Conservation (phyloP, 2,888 invertebrate species). For the Scrobipalpa costella region DNA sequence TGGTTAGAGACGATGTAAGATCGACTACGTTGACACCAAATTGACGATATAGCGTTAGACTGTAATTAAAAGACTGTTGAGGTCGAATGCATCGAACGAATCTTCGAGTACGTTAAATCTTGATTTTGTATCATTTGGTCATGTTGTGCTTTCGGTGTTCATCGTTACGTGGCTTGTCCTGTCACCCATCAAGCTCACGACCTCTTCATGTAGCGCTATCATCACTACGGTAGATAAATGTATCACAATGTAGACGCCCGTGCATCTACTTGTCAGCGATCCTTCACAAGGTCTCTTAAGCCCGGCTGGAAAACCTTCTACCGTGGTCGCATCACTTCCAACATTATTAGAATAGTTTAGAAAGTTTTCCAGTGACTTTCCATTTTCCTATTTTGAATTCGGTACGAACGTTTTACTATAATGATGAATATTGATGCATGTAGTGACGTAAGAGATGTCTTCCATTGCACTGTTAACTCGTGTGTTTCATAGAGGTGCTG, state of each 20-base stretch:
- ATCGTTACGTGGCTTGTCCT: constrained; percentile 69
- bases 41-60: constrained; percentile 68
- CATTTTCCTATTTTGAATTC: constrained; percentile 48
- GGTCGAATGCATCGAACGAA: constrained; percentile 73
- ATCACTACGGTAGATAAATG: constrained; percentile 77
- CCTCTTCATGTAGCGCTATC: constrained; percentile 74
- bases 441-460: constrained; percentile 62
- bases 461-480: constrained; percentile 66
- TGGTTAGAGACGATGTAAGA: constrained; percentile 67
- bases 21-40: constrained; percentile 69
- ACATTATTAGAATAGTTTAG: constrained; percentile 62
- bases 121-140: constrained; percentile 65
- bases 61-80: constrained; percentile 75
- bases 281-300: constrained; percentile 41
- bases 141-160: constrained; percentile 79
- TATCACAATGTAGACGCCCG: constrained; percentile 81
- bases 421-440: constrained; percentile 45
- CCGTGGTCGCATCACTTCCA: constrained; percentile 49
- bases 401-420: constrained; percentile 56
- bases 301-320: constrained; percentile 74
- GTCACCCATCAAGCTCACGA: constrained; percentile 69
- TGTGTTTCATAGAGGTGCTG: constrained; percentile 61
- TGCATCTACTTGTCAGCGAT: constrained; percentile 51
- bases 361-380: constrained; percentile 72
- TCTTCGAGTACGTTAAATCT: constrained; percentile 64